Evolutionary conservation across 2,113 vertebrate genomes (phyloP), one percentile per base, ranked within the genome.

Genomic region (Clarias gariepinus): DNA sequence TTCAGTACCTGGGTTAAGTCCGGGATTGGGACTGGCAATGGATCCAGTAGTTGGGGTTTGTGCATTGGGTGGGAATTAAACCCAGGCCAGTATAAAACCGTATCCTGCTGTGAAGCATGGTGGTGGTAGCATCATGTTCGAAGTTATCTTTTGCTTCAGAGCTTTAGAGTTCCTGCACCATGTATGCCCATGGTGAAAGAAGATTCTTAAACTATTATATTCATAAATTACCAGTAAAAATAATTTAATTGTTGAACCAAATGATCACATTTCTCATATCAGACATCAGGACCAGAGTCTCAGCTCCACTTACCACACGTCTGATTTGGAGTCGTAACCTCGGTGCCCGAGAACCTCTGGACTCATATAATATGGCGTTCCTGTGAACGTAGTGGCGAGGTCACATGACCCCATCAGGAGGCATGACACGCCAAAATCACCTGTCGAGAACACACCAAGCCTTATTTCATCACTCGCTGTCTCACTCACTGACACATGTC

Each of bases 321-420:
- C 96, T 4, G 96, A 97, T 91, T 98, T 97, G 83, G 95, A 96
- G 89, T 96, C 90, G 10, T 95, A 97, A 30, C 96, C 96, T 86
- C 95, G 96, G 86, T 97, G 96, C 85, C 94, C 95, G 90, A 97
- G 91, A 28, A 93, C 94, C 88, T 97, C 97, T 0, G 96, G 97
- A 82, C 97, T 98, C 97, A 97, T 97, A 80, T 96, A 97, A 87
- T 95, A 94, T 1, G 95, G 96, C 0, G 97, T 97, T 69, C 97
- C 97, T 5, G 94, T 96, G 89, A 97, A 95, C 33, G 96, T 97
- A 83, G 96, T 96, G 87, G 97, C 97, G 91, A 97, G 92, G 91
- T 97, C 97, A 93, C 95, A 95, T 0, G 97, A 96, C 77, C 96
- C 96, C 93, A 97, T 94, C 82, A 97, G 91, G 83, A 97, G 94